phyloP scores from a whole-genome alignment of 2,113 vertebrate species.

The Podarcis raffonei region DNA sequence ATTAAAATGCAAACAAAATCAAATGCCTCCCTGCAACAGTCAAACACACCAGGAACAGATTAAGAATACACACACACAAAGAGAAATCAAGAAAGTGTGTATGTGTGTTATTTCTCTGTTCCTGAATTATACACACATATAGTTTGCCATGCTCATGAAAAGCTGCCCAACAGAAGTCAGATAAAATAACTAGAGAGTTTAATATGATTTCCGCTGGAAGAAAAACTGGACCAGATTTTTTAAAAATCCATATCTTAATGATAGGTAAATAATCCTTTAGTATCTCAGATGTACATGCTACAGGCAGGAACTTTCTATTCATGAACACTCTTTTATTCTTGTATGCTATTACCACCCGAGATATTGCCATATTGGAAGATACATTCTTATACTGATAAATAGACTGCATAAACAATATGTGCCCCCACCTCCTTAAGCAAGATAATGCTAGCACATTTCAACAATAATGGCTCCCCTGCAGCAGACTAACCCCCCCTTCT shows the following conservation, averaged over 20 bases:
- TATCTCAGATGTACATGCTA: constrained; percentile 66
- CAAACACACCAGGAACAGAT: too few relatives aligned
- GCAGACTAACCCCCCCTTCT: constrained; percentile 51
- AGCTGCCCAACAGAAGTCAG: constrained; percentile 58
- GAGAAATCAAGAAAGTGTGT: too few relatives aligned
- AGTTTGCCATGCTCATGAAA: constrained; percentile 42
- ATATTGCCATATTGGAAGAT: constrained; percentile 63
- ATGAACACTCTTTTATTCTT: constrained; percentile 70
- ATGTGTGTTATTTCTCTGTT: background rate
- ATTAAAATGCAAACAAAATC: too few relatives aligned
- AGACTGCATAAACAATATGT: constrained; percentile 72
- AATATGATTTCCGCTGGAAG: constrained; percentile 70
- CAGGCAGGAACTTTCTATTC: constrained; percentile 67
- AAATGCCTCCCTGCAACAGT: too few relatives aligned
- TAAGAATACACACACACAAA: too few relatives aligned
- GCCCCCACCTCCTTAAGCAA: constrained; percentile 62
- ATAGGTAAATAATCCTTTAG: constrained; percentile 73
- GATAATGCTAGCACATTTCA: constrained; percentile 62
- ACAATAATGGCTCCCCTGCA: constrained; percentile 62
- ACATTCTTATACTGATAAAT: constrained; percentile 68
- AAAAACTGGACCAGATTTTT: constrained; percentile 68
- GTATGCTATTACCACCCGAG: constrained; percentile 62
- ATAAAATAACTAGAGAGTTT: constrained; percentile 63
- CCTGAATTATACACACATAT: background rate
- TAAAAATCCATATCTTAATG: constrained; percentile 68